These are phyloP conservation scores for Crocidura indochinensis DNA, from an alignment of 2,797 vertebrate species.

Conservation along the genomic window DNA sequence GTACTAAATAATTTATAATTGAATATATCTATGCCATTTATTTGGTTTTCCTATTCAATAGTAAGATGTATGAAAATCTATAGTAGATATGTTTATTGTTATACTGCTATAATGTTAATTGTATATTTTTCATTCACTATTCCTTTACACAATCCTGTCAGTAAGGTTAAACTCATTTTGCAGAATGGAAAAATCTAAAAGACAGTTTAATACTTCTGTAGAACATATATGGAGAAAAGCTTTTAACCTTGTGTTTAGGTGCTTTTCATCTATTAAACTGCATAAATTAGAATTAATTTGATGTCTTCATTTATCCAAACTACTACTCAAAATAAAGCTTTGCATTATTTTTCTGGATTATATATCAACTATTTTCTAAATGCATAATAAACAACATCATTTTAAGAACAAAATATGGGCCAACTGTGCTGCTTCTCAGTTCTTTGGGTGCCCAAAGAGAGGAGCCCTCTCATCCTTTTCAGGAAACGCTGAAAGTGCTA, in stretches of 20 bases:
- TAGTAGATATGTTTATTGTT: background rate
- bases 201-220: background rate
- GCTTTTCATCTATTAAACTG: background rate
- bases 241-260: background rate
- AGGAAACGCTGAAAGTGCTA: too few relatives aligned
- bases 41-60: background rate
- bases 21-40: too few relatives aligned
- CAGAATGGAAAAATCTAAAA: background rate
- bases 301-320: background rate
- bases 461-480: too few relatives aligned
- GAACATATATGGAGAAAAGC: background rate
- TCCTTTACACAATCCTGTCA: conserved; percentile 3
- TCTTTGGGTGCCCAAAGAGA: too few relatives aligned
- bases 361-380: background rate
- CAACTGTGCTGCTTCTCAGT: too few relatives aligned
- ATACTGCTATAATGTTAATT: background rate
- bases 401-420: too few relatives aligned
- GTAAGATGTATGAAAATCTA: background rate
- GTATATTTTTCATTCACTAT: background rate
- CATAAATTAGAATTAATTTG: background rate
- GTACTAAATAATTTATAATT: too few relatives aligned
- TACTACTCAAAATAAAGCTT: background rate
- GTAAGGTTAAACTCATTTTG: background rate
- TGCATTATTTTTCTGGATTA: background rate
- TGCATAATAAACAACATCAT: too few relatives aligned